phyloP scores from a whole-genome alignment of 2,113 vertebrate species.

The Romanogobio albipinnatus region DNA sequence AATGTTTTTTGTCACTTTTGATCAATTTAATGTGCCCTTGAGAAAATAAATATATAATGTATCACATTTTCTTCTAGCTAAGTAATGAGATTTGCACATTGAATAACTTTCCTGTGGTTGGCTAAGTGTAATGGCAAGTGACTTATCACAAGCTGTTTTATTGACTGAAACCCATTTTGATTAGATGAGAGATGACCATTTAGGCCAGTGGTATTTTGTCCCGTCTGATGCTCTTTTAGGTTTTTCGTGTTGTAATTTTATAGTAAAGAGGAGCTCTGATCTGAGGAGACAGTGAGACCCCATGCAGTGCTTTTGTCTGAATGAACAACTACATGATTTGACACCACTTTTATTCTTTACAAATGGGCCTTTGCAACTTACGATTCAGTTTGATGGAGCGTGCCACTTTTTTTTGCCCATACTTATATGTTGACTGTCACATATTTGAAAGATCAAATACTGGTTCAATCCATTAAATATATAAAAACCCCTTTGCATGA shows the following conservation, averaged over 20 bases:
- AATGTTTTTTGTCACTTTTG: too few relatives aligned
- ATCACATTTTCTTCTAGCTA: neutral
- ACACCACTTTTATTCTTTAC: neutral
- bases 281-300: neutral
- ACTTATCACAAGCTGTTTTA: neutral
- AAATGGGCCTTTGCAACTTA: slow-evolving; percentile 9
- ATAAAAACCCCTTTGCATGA: neutral
- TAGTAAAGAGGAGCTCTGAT: neutral
- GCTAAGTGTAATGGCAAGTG: neutral
- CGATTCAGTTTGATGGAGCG: neutral
- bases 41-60: too few relatives aligned
- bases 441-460: neutral
- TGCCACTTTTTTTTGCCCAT: neutral
- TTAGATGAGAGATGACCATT: neutral
- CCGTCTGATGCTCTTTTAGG: neutral
- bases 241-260: neutral
- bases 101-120: neutral
- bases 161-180: neutral
- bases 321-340: neutral
- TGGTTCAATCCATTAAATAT: neutral
- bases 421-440: neutral
- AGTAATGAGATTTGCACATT: neutral
- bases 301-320: neutral
- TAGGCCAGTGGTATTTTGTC: neutral
- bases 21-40: too few relatives aligned